These are phyloP conservation scores for Mastomys natalensis DNA, from an alignment of 2,113 vertebrate species.

Conservation along the genomic window DNA sequence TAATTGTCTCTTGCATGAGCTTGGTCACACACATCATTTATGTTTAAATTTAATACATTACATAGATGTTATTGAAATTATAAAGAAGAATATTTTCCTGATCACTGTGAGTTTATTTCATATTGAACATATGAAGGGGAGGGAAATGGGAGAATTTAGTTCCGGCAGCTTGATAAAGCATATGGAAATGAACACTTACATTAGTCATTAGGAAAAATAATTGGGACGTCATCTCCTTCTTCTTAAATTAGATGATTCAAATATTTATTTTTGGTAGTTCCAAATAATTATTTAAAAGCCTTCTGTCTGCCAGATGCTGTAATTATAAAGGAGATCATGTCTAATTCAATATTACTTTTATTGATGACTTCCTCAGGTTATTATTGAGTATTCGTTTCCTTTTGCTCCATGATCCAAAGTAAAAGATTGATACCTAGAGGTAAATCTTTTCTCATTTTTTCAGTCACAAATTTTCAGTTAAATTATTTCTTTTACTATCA, in stretches of 20 bases:
- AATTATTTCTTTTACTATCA: not conserved
- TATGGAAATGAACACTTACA: conserved; percentile 49
- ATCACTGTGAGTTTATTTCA: conserved; percentile 41
- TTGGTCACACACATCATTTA: conserved; percentile 37
- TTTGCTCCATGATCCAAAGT: not conserved
- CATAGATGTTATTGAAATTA: conserved; percentile 33
- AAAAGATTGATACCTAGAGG: not conserved
- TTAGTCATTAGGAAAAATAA: conserved; percentile 68
- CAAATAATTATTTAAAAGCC: not conserved
- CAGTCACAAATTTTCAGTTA: not conserved
- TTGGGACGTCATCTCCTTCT: not conserved
- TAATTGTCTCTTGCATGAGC: not conserved
- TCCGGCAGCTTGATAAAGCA: conserved; percentile 47
- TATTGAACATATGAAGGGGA: conserved; percentile 42
- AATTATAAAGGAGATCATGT: not conserved
- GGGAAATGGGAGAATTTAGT: not conserved
- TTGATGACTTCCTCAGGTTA: not conserved
- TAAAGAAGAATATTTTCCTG: conserved; percentile 34
- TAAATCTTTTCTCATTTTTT: not conserved
- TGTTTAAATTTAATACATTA: conserved; percentile 35
- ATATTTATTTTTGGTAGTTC: not conserved
- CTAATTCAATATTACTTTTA: not conserved
- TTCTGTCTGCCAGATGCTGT: not conserved
- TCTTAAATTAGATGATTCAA: conserved; percentile 32
- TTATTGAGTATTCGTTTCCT: not conserved